These are phyloP conservation scores for Astur gentilis DNA, from an alignment of 2,113 vertebrate genomes.

Conservation along the genomic window DNA sequence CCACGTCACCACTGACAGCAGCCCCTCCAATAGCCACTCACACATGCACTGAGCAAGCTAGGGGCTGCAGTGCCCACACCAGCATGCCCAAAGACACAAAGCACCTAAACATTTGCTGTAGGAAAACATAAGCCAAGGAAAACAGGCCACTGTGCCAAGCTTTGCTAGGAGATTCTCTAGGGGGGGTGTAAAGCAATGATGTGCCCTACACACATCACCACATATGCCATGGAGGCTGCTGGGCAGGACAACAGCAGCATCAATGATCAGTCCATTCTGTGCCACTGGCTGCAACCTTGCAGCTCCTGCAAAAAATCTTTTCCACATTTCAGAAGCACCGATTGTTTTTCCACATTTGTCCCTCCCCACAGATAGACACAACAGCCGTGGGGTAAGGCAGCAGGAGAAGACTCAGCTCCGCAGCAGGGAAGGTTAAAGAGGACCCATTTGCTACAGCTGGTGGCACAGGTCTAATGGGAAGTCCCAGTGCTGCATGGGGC, in stretches of 20 bases:
- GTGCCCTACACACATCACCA: background rate
- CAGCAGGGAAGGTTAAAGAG: background rate
- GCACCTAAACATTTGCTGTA: background rate
- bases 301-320: background rate
- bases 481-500: background rate
- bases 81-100: background rate
- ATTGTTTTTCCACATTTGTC: background rate
- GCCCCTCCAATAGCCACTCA: background rate
- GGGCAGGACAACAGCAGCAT: background rate
- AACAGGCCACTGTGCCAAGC: background rate
- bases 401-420: background rate
- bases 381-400: background rate
- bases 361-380: background rate
- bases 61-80: background rate
- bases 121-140: background rate
- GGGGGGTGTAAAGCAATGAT: background rate
- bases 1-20: background rate
- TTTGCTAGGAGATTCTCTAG: background rate
- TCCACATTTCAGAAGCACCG: background rate
- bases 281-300: background rate
- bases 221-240: background rate
- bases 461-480: background rate
- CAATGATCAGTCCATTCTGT: background rate
- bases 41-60: too few relatives aligned
- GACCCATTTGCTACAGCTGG: background rate